phyloP scores from a whole-genome alignment of 2,797 vertebrate species.

The Semotilus atromaculatus region DNA sequence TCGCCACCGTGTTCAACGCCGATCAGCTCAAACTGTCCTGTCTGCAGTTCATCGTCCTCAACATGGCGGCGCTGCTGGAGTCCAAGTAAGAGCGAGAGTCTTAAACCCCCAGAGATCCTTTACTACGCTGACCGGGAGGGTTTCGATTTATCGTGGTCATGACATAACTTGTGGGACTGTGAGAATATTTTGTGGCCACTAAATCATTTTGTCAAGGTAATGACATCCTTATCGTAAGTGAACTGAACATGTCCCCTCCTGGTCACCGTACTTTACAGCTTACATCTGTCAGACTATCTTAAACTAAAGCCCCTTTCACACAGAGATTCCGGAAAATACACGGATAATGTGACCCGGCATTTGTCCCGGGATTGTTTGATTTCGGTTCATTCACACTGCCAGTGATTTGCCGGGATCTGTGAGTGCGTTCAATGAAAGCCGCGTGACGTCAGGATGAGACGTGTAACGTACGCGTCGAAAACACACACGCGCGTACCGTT shows the following conservation, averaged over 20 bases:
- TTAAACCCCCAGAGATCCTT: neutral
- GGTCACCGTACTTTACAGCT: neutral
- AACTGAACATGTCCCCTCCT: too few relatives aligned
- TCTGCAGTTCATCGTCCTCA: conserved; percentile 93
- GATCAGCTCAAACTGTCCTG: conserved; percentile 95
- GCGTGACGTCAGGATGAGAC: too few relatives aligned
- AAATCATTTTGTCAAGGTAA: neutral
- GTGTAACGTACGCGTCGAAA: too few relatives aligned
- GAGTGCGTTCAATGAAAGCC: too few relatives aligned
- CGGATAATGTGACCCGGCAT: too few relatives aligned
- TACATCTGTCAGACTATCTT: neutral
- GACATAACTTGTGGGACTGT: neutral
- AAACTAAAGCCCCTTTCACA: too few relatives aligned
- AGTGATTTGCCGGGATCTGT: too few relatives aligned
- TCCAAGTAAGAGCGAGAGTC: conserved; percentile 82
- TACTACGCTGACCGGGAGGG: too few relatives aligned
- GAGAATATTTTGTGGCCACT: neutral
- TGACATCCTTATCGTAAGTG: neutral
- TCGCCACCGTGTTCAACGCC: conserved; percentile 90
- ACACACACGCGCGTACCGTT: too few relatives aligned
- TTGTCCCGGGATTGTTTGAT: too few relatives aligned
- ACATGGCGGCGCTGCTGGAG: conserved; percentile 93
- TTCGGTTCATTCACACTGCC: too few relatives aligned
- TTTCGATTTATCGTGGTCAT: neutral
- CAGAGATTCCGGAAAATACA: too few relatives aligned